Conservation (phyloP, 2,888 invertebrate species). For the Xylota segnis region DNA sequence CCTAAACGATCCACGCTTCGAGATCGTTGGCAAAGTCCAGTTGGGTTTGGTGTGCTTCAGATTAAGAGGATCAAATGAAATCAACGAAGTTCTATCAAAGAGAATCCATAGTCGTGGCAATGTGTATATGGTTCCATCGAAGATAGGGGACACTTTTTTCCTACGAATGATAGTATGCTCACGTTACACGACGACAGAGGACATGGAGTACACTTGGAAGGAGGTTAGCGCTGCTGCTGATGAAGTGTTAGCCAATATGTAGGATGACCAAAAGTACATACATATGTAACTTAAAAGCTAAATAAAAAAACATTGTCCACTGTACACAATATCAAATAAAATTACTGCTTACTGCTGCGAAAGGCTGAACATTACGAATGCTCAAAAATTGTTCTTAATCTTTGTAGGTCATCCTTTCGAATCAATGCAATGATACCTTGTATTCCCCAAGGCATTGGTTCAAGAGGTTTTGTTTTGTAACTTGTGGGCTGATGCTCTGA, state of each 20-base stretch:
- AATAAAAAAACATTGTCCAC: too few species aligned
- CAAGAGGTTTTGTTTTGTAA: too few species aligned
- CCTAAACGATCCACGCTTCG: constrained; percentile 91
- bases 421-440: too few species aligned
- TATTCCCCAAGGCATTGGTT: too few species aligned
- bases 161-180: constrained; percentile 96
- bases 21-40: constrained; percentile 93
- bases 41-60: constrained; percentile 99
- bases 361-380: too few species aligned
- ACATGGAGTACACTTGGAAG: constrained; percentile 94
- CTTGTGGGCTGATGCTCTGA: too few species aligned
- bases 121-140: constrained; percentile 96
- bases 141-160: constrained; percentile 93
- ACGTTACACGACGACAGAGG: constrained; percentile 91
- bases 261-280: too few species aligned
- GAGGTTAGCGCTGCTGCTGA: constrained; percentile 92
- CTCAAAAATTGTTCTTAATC: too few species aligned
- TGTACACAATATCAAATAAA: too few species aligned
- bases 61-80: constrained; percentile 93
- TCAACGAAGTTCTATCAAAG: constrained; percentile 92
- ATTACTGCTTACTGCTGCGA: too few species aligned
- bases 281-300: too few species aligned
- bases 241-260: constrained; percentile 86
- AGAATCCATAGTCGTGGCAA: constrained; percentile 94
- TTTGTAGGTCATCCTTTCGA: too few species aligned